Evolutionary conservation across 2,888 invertebrate species (phyloP), one percentile per base, ranked within the genome.

Genomic region (Dendrolimus houi): DNA sequence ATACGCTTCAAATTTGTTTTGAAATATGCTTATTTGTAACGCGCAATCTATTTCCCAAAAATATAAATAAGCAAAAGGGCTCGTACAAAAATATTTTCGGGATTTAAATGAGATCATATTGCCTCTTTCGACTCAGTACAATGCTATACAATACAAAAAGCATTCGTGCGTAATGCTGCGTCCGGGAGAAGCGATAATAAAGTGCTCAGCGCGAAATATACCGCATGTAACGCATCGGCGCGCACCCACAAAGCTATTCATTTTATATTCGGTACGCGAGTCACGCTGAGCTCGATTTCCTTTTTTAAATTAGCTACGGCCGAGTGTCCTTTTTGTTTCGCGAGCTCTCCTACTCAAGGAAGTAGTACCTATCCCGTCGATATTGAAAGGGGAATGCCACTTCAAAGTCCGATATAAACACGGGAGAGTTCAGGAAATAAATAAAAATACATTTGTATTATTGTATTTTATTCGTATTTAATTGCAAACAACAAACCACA

Each of bases 221-320:
- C 64, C 66, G 74, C 69, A 72, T 75, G 80, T 68, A 71, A 77
- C 85, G 89, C 89, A 81, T 75, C 85, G 80, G 62, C 88, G 89
- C 90, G 80, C 89, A 84, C 87, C 87, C 89, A 82, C 84, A 81
- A 81, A 79, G 77, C 75, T 62, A 64, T 75, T 83, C 84, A 84
- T 85, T 85, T 72, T 65, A 74, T 81, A 87, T 87, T 85, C 87
- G 64, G 72, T 66, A 65, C 77, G 77, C 83, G 82, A 75, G 71
- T 72, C 74, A 64, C 75, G 68, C 71, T 68, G 73, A 78, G 79
- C 83, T 86, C 86, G 84, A 87, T 88, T 87, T 87, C 84, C 88
- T 87, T 85, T 87, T 89, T 87, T 77, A 86, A 89, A 89, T 89
- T 89, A 89, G 87, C 87, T 72, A 83, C 84, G 85, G 85, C 75